Conservation (phyloP, 2,113 vertebrate species). For the Hippocampus guttulatus region DNA sequence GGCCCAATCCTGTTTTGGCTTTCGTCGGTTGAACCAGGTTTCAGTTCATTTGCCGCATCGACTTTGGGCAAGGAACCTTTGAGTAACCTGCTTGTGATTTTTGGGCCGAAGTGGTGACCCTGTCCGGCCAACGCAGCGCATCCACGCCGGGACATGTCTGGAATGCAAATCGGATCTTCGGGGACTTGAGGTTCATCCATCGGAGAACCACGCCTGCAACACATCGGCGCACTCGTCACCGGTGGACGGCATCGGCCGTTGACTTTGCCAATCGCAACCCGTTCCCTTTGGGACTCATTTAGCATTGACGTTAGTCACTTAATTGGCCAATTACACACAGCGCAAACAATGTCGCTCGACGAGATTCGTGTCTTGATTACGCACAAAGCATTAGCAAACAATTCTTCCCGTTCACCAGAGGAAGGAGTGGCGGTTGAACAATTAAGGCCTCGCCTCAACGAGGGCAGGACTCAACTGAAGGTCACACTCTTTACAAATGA, state of each 20-base stretch:
- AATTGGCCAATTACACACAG: neutral
- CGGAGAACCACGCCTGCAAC: no score
- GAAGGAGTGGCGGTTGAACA: neutral
- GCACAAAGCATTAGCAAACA: neutral
- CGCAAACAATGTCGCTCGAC: neutral
- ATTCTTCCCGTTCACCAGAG: neutral
- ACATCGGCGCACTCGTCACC: neutral
- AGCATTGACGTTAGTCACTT: neutral
- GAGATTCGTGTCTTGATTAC: neutral
- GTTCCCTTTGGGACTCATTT: no score
- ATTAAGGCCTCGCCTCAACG: neutral
- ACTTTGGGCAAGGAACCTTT: no score
- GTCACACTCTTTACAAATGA: neutral
- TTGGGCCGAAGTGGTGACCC: no score
- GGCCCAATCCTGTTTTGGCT: no score
- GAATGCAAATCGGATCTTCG: neutral
- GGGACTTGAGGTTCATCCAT: no score
- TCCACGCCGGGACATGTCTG: no score
- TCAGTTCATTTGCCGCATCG: no score
- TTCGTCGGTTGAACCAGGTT: no score
- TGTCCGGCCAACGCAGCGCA: no score
- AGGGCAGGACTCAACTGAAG: neutral
- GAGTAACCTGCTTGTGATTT: no score
- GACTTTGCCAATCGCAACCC: neutral
- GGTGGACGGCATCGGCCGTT: neutral